phyloP scores from a whole-genome alignment of 2,797 vertebrate species.

The Tokudaia muenninki region DNA sequence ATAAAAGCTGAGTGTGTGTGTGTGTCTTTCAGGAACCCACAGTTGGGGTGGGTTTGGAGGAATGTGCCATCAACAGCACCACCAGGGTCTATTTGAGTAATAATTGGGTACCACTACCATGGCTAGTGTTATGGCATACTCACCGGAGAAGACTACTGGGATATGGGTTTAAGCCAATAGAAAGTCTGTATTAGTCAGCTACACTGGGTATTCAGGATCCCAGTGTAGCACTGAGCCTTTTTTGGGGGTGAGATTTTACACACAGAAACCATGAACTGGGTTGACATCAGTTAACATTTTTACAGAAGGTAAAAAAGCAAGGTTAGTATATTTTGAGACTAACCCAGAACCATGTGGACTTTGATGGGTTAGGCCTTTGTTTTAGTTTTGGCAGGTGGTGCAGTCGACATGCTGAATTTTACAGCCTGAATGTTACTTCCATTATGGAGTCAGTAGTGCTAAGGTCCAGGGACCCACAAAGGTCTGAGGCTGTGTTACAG shows the following conservation, averaged over 20 bases:
- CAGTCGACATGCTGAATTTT: background rate
- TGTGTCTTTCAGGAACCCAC: background rate
- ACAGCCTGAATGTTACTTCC: background rate
- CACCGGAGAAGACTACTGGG: background rate
- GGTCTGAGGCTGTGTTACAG: background rate
- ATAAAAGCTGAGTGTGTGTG: background rate
- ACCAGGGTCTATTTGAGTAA: background rate
- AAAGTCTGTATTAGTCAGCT: background rate
- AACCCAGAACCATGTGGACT: background rate
- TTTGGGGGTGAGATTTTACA: background rate
- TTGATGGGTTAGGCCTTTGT: background rate
- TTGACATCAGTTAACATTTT: background rate
- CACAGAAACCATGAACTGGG: background rate
- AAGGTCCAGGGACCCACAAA: background rate
- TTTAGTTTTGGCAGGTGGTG: background rate
- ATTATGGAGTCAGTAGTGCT: background rate
- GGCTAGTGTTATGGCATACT: background rate
- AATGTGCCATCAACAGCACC: background rate
- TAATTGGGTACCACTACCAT: background rate
- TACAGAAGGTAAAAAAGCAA: background rate
- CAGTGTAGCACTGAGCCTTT: background rate
- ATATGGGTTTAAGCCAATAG: background rate
- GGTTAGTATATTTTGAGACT: background rate
- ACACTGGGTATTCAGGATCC: background rate
- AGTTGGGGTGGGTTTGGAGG: background rate